phyloP scores from a whole-genome alignment of 2,888 invertebrate species.

The Neuroscelio doddi region DNA sequence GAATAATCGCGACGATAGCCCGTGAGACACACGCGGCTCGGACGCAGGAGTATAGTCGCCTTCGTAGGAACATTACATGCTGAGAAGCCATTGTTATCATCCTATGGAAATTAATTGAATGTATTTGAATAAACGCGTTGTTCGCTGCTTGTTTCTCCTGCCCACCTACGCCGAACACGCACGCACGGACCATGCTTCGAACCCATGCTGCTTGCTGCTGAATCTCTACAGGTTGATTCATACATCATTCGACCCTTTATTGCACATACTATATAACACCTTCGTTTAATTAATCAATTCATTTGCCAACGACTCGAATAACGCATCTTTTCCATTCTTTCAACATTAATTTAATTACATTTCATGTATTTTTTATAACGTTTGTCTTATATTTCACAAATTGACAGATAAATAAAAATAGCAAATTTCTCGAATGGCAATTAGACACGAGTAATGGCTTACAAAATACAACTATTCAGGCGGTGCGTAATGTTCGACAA shows the following conservation, averaged over 20 bases:
- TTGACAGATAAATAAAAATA: no score
- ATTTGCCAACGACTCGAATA: no score
- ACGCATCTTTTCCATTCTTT: no score
- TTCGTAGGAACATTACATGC: slow-evolving; percentile 43
- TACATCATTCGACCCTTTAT: slow-evolving; percentile 27
- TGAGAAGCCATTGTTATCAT: slow-evolving; percentile 67
- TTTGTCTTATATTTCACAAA: no score
- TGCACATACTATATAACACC: background rate
- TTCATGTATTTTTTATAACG: no score
- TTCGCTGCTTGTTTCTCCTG: slow-evolving; percentile 65
- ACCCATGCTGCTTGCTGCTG: slow-evolving; percentile 32
- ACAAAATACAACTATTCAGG: no score
- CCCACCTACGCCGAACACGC: slow-evolving; percentile 64
- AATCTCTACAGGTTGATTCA: slow-evolving; percentile 52
- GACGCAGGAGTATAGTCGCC: slow-evolving; percentile 17
- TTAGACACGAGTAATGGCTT: no score
- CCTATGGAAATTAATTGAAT: slow-evolving; percentile 71
- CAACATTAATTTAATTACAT: no score
- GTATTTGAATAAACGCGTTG: slow-evolving; percentile 70
- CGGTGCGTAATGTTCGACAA: no score
- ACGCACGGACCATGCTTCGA: slow-evolving; percentile 46
- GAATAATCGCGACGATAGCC: slow-evolving; percentile 12
- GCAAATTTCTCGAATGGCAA: no score
- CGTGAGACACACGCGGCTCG: slow-evolving; percentile 12
- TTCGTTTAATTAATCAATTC: no score